Conservation (phyloP, 2,888 invertebrate genomes). For the Drosophila fungiperda region DNA sequence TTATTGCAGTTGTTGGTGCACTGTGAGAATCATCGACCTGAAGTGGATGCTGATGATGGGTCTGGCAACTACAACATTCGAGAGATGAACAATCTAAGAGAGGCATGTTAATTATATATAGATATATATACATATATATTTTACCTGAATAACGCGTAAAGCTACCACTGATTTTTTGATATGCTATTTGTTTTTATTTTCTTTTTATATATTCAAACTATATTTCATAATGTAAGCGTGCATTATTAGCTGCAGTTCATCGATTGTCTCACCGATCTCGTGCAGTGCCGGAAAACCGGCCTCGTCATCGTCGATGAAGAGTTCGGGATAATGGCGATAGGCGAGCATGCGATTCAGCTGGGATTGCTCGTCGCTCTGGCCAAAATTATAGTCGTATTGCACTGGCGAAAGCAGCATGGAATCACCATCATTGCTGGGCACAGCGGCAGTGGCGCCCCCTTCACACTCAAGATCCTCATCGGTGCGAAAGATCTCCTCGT, state of each 20-base stretch:
- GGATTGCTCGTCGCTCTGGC: constrained; percentile 68
- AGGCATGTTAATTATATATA: constrained; percentile 21
- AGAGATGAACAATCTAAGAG: constrained; percentile 32
- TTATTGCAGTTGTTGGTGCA: constrained; percentile 7
- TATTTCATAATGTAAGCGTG: constrained; percentile 85
- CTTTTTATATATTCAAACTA: constrained; percentile 82
- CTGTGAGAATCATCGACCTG: constrained; percentile 3
- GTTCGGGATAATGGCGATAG: constrained; percentile 78
- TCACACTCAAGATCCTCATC: constrained; percentile 72
- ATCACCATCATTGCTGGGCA: constrained; percentile 1
- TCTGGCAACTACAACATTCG: constrained; percentile 24
- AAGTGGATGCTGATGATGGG: constrained; percentile 15
- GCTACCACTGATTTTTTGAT: constrained; percentile 21
- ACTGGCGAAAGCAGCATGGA: constrained; percentile 16
- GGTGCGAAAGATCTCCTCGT: constrained; percentile 68
- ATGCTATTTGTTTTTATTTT: not conserved
- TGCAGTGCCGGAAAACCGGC: constrained; percentile 83
- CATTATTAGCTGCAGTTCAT: constrained; percentile 85
- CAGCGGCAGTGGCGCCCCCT: constrained; percentile 51
- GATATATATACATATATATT: constrained; percentile 27
- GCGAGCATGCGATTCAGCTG: constrained; percentile 79
- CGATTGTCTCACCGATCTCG: constrained; percentile 85
- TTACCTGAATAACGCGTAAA: constrained; percentile 64
- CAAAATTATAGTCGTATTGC: constrained; percentile 57
- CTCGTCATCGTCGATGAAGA: constrained; percentile 79